Evolutionary conservation across 2,888 invertebrate species (phyloP), one percentile per base, ranked within the genome.

Genomic region (Euclidia mi): DNA sequence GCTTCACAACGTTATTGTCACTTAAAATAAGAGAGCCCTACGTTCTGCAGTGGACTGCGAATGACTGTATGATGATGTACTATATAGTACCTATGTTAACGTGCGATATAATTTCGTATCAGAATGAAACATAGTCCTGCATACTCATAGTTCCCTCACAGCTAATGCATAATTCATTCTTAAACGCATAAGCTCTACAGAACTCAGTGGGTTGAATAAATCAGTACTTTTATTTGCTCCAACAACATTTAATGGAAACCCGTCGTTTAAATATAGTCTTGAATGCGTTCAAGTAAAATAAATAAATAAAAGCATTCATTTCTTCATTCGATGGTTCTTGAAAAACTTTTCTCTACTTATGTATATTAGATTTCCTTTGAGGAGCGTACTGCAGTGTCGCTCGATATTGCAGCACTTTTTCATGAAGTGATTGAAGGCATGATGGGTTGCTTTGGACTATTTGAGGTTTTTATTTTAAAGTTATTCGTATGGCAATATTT

Each of bases 331-430:
- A 56, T 52, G 56, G 61, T 56, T 61, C 61, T 76, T 64, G 44
- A 59, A 56, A 71, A 34, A n/a, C 43, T 70, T 50, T 56, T 64
- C 42, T 35, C 32, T 55, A 31, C 31, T 42, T 60, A 41, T 52
- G 53, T 34, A 34, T 66, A 71, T 76, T 64, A 59, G 48, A 61
- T 71, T 65, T 59, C 31, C 29, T 56, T 59, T 63, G 43, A 49
- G 15, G 6, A 38, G 7, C 11, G 17, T 46, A 59, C 68, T 64
- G 45, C 46, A 17, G 49, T 53, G 25, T 9, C 11, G 50, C 38
- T 56, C 38, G 42, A 59, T 48, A 61, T 58, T 43, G 29, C 14
- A 20, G 32, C 15, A 25, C 28, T 55, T 48, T 43, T 42, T 41
- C 2, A 10, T 9, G 9, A 2, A 20, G 28, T 14, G 34, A 32